Evolutionary conservation across 1,140 invertebrate genomes (phyloP).

Genomic region (Goniozus legneri): DNA sequence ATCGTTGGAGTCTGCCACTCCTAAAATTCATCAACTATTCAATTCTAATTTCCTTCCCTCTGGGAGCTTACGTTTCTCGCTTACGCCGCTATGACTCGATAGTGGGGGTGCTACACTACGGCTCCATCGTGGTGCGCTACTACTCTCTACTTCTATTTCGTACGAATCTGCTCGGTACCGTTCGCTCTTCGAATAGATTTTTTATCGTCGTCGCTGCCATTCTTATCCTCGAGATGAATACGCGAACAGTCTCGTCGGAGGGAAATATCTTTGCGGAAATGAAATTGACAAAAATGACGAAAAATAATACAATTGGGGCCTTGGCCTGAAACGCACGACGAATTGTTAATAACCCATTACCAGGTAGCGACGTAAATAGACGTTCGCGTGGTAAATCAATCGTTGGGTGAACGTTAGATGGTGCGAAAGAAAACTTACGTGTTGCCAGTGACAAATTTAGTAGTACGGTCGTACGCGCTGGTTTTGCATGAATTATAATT

Average conservation of each 20-base stretch:
- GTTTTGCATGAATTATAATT: slow-evolving; percentile 8
- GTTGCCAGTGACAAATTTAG: slow-evolving; percentile 27
- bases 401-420: slow-evolving; percentile 14
- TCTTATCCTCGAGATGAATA: no score
- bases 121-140: slow-evolving; percentile 9
- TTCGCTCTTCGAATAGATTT: slow-evolving; percentile 21
- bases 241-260: no score
- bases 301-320: no score
- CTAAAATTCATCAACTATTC: slow-evolving; percentile 46
- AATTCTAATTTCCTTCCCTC: slow-evolving; percentile 42
- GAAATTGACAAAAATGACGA: no score
- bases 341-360: slow-evolving; percentile 33
- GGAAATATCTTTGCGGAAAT: no score
- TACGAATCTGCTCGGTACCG: slow-evolving; percentile 5
- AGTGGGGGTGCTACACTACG: slow-evolving; percentile 3
- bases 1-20: slow-evolving; percentile 25
- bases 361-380: slow-evolving; percentile 32
- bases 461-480: slow-evolving; percentile 5
- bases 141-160: no score
- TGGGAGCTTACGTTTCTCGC: slow-evolving; percentile 23
- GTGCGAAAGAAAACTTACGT: slow-evolving; percentile 13
- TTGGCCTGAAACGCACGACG: slow-evolving; percentile 27
- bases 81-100: slow-evolving; percentile 12
- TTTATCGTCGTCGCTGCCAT: no score
- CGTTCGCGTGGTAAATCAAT: slow-evolving; percentile 28